Conservation (phyloP, 37 sponge, comb jelly and placozoan genomes). For the Chondrosia reniformis region DNA sequence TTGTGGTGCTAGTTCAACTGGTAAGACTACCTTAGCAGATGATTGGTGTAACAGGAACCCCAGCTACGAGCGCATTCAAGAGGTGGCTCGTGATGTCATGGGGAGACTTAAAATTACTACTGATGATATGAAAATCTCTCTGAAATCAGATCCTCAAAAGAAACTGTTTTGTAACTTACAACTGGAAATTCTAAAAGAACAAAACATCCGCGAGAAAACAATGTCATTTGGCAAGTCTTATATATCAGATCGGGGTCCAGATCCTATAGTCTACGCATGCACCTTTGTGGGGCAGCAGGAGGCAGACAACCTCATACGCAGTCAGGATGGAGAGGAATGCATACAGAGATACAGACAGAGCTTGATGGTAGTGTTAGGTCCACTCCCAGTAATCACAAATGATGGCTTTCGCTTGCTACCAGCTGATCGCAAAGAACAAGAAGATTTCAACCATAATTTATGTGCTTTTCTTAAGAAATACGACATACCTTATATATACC, state of each 20-base stretch:
- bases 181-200: constrained; percentile 45
- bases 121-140: constrained; percentile 38
- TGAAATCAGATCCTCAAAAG: constrained; percentile 33
- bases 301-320: neutral
- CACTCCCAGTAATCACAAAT: constrained; percentile 38
- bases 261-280: too few relatives aligned
- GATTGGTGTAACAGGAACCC: constrained; percentile 52
- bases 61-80: constrained; percentile 36
- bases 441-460: constrained; percentile 38
- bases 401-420: constrained; percentile 46
- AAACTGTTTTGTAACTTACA: constrained; percentile 47
- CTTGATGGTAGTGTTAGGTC: constrained; percentile 55
- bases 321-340: too few relatives aligned
- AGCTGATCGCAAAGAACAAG: neutral
- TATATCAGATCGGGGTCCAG: constrained; percentile 70
- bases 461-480: constrained; percentile 27
- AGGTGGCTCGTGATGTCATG: constrained; percentile 67
- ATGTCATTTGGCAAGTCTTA: constrained; percentile 1
- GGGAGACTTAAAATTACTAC: constrained; percentile 14
- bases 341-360: constrained; percentile 33
- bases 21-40: constrained; percentile 64
- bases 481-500: constrained; percentile 50
- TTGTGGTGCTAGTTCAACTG: constrained; percentile 78
- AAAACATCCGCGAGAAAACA: constrained; percentile 34
- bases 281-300: too few relatives aligned